Percentiles rank a stretch among this genome's conserved stretches.
phyloP scores from a whole-genome alignment of 2,888 invertebrate species.

The Lissocephala sabroskyi region DNA sequence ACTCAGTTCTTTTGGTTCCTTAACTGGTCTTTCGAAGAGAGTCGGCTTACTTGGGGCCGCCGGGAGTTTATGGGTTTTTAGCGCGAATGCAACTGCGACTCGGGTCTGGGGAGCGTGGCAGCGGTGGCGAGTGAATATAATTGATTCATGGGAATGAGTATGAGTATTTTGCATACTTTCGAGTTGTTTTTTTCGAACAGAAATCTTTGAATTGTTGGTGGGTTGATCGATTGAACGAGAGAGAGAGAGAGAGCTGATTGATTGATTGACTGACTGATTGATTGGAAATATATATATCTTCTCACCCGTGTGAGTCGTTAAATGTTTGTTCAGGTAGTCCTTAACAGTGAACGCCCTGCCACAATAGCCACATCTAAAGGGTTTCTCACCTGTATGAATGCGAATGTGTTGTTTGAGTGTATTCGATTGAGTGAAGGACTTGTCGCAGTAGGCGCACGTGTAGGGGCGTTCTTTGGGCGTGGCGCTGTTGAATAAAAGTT shows the following conservation, averaged over 20 bases:
- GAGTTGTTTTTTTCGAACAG: constrained; percentile 9
- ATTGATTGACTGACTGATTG: constrained; percentile 51
- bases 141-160: constrained; percentile 47
- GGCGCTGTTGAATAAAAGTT: constrained; percentile 46
- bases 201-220: constrained; percentile 15
- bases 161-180: constrained; percentile 18
- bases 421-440: constrained; percentile 72
- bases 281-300: constrained; percentile 68
- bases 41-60: too few relatives aligned
- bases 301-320: constrained; percentile 73
- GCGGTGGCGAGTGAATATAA: constrained; percentile 26
- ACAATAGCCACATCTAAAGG: constrained; percentile 72
- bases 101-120: constrained; percentile 27
- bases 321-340: constrained; percentile 73
- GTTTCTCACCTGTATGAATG: constrained; percentile 73
- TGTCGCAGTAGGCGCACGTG: constrained; percentile 72
- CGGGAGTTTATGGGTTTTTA: constrained; percentile 13
- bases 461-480: constrained; percentile 73
- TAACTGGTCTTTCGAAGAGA: too few relatives aligned
- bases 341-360: constrained; percentile 73
- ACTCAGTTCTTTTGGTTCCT: too few relatives aligned
- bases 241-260: constrained; percentile 8
- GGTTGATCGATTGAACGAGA: constrained; percentile 38
- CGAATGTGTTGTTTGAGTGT: constrained; percentile 72
- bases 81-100: constrained; percentile 14